Percentiles rank a stretch among this genome's conserved stretches.
These are phyloP conservation scores for Drosophila meridiana DNA, from an alignment of 2,888 invertebrate genomes.

Conservation along the genomic window DNA sequence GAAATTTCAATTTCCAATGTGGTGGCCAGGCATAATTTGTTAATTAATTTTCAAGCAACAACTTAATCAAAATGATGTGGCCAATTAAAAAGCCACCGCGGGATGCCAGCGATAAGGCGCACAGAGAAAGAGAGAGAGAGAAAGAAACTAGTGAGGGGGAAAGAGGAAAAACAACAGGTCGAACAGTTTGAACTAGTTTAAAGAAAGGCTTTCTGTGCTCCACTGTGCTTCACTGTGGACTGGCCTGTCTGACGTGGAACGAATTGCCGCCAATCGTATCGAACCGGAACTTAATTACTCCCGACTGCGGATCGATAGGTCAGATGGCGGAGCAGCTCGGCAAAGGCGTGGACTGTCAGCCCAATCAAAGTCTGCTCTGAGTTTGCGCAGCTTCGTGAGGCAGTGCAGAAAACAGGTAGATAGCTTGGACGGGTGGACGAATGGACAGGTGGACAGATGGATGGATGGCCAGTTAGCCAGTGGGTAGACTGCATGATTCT, in stretches of 20 bases:
- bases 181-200: constrained; percentile 69
- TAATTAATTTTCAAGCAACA: constrained; percentile 82
- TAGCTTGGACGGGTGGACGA: constrained; percentile 1
- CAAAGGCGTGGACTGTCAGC: constrained; percentile 1
- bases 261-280: constrained; percentile 29
- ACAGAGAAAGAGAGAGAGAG: not conserved
- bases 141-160: not conserved
- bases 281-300: constrained; percentile 43
- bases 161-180: constrained; percentile 9
- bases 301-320: constrained; percentile 34
- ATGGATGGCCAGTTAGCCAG: constrained; percentile 35
- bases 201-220: constrained; percentile 71
- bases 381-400: constrained; percentile 16
- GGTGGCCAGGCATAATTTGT: constrained; percentile 78
- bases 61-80: constrained; percentile 82
- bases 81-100: constrained; percentile 82
- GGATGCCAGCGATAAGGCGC: constrained; percentile 54
- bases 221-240: not conserved
- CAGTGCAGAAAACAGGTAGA: constrained; percentile 22
- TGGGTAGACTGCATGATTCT: constrained; percentile 46
- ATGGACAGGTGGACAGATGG: constrained; percentile 22
- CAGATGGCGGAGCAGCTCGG: constrained; percentile 16
- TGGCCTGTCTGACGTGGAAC: constrained; percentile 21
- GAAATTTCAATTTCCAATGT: constrained; percentile 73
- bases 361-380: constrained; percentile 23